Conservation (phyloP, 2,113 vertebrate genomes). For the Corythornis madagascariensis region DNA sequence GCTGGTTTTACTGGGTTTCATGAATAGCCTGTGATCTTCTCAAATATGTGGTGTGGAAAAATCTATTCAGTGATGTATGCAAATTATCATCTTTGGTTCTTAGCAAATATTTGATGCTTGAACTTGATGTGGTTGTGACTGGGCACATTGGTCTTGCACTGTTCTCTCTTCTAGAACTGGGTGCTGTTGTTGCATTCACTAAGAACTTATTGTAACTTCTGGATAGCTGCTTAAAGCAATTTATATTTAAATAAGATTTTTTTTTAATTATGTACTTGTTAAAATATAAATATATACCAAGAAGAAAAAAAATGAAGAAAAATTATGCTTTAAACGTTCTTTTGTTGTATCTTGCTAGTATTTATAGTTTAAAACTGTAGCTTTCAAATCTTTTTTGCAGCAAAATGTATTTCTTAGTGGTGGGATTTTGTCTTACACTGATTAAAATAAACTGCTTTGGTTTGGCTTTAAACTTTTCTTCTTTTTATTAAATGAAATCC, state of each 20-base stretch:
- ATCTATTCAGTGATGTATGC: not conserved
- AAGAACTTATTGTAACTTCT: not conserved
- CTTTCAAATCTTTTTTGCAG: not conserved
- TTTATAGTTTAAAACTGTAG: not conserved
- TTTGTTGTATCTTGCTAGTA: not conserved
- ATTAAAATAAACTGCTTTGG: not conserved
- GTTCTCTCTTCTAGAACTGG: not conserved
- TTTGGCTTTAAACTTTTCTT: not conserved
- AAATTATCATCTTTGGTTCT: not conserved
- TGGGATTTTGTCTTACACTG: not conserved
- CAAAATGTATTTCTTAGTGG: not conserved
- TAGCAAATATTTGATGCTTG: not conserved
- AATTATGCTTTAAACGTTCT: not conserved
- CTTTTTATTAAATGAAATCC: not conserved
- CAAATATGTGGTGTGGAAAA: not conserved
- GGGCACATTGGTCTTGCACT: not conserved
- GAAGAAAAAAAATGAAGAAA: not conserved
- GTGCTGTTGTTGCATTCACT: not conserved
- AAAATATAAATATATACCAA: not conserved
- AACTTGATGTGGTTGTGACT: not conserved
- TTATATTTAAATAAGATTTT: not conserved
- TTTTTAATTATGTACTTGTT: not conserved
- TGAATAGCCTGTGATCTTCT: not conserved
- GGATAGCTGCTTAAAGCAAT: not conserved
- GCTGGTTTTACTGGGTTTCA: not conserved